Base-by-base conservation (phyloP, 2,797 vertebrate genomes). In the Microctenopoma steveboyesi region DNA sequence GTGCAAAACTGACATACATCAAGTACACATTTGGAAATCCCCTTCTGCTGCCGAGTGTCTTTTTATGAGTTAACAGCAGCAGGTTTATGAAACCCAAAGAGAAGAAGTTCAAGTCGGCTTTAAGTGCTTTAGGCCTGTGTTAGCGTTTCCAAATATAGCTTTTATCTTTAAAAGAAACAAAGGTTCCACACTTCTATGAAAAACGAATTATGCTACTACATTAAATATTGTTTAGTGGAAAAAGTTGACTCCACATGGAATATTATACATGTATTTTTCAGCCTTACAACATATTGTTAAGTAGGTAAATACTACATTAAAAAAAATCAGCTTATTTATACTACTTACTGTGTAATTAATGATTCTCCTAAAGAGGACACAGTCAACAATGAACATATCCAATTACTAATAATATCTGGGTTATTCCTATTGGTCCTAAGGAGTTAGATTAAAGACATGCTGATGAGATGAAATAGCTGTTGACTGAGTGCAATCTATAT, bases 1-100 rank as follows among this genome's bases (percentile, higher is more conserved):
- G 50, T 8, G 30, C 43, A 59, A 72, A 70, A 64, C 50, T 53
- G 54, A 42, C 52, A 53, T 16, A 16, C 13, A 33, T 42, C 49
- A 60, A 61, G 22, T 7, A 50, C 28, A 63, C n/a, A 35, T 42
- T 18, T 60, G 27, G 4, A 45, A 64, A 75, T 15, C 10, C 60
- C 46, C 56, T 35, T n/a, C 27, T 49, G 4, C 30, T 48, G 45
- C 43, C 63, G 37, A 54, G 14, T 60, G 22, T 43, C 2, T 5
- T 13, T 6, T 33, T 14, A 64, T 33, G 13, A 55, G 37, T 1
- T 18, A 46, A 18, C 7, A 18, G n/a, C 45, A 9, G 45, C n/a
- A 46, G 7, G 45, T 8, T 46, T 46, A 46, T 46, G n/a, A 18
- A n/a, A 46, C 45, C 16, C 3, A 46, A 46, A 46, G 45, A 3